Evolutionary conservation across 2,888 invertebrate species (phyloP), one percentile per base, ranked within the genome.

Genomic region (Epistrophe eligans): DNA sequence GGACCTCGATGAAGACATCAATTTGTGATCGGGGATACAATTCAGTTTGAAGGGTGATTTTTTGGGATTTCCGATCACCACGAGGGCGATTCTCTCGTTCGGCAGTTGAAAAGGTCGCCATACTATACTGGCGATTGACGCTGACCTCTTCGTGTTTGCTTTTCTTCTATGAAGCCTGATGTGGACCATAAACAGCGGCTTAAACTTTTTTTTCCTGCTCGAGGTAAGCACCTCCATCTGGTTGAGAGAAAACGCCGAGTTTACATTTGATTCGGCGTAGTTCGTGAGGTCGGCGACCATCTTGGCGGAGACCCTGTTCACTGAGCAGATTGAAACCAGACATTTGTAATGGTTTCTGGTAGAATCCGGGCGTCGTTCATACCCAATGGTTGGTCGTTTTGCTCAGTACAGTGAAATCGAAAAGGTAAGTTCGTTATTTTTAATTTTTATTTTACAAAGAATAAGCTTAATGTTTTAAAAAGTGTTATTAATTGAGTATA

Each of bases 101-200:
- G 6, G 97, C 96, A 83, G 97, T 97, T 45, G 98, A 97, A 93
- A 99, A 99, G 60, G 98, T 98, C 0, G 99, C 98, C 96, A 98
- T 98, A 91, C 98, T 98, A 93, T 97, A 99, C 91, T 99, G 98
- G 91, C 99, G 99, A 92, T 99, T 99, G 2, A 99, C 96, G 17
- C 98, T 94, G 8, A 97, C 98, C 89, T 95, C 95, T 90, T 98
- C 97, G 45, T 94, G 95, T 90, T 93, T 95, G 80, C 94, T 94
- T 93, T 95, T 97, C 90, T 93, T 93, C 0, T 90, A 89, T 35
- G 91, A 90, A 2, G 92, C 92, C 89, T 90, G 98, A 94, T 99
- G 99, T 0, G 99, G 99, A 0, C 99, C 99, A 92, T 99, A 99
- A 6, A 99, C 99, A 9, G 99, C 97, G 11, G 98, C 99, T 73